Evolutionary conservation across 2,888 invertebrate species (phyloP), one percentile per base, ranked within the genome.

Genomic region (Scaptomyza polygonia): DNA sequence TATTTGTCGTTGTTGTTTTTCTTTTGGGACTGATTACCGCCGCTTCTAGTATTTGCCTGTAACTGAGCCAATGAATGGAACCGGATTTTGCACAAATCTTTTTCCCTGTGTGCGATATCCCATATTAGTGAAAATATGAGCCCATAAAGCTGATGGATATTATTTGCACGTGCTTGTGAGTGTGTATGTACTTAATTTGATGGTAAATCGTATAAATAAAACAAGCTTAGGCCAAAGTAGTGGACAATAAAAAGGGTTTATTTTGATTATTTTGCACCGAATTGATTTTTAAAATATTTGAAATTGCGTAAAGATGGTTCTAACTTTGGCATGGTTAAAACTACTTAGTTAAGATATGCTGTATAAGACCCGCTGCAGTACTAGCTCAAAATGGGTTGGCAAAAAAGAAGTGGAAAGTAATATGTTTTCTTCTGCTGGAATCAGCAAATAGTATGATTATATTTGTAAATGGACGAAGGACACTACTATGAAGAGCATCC

Each of bases 131-230:
- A 14, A 66, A 72, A 72, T 76, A 66, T 78, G 61, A 55, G 69
- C 47, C 64, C 34, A 52, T 51, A 44, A 34, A 45, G 54, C 54
- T 75, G 71, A 76, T 79, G 76, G 65, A 79, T 79, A 79, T 76
- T 79, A 76, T 76, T 76, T 76, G 79, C 76, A 76, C 76, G 79
- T 76, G 79, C 72, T 76, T 14, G 21, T 53, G 32, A 43, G 36
- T 39, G 55, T 56, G 18, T 66, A 32, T 42, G 54, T 53, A 77
- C 72, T 77, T 44, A 53, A 77, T 67, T 72, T 67, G 58, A 72
- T 59, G 58, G 42, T 62, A 40, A 57, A 56, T 58, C 44, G 42
- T 65, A 61, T 54, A 72, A 75, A 64, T 70, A 75, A 64, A 56
- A 34, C 18, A 21, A 21, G 44, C 54, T 52, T 72, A 29, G 42